Evolutionary conservation across 2,797 vertebrate species (phyloP).

Genomic region (Linurgus olivaceus): DNA sequence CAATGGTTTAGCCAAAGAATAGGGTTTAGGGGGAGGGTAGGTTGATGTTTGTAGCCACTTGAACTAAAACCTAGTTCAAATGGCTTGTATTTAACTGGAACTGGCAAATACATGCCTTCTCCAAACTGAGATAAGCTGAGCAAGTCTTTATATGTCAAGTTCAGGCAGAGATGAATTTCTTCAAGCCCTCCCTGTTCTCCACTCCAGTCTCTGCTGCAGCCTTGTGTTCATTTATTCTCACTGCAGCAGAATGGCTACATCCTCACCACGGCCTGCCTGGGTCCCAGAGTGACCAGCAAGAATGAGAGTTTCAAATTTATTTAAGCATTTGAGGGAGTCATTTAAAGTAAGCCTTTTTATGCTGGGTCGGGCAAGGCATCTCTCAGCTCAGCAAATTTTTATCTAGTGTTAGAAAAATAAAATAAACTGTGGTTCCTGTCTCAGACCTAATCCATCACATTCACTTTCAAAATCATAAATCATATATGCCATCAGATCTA

Average conservation of each 20-base stretch:
- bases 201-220: constrained; percentile 41
- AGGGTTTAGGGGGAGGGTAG: neutral
- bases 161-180: neutral
- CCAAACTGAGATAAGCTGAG: neutral
- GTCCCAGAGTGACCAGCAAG: neutral
- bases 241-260: neutral
- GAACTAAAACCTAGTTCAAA: neutral
- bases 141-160: neutral
- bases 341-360: neutral
- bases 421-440: neutral
- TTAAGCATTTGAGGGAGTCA: neutral
- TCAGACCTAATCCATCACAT: neutral
- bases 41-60: neutral
- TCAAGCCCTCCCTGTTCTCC: neutral
- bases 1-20: neutral
- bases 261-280: too few relatives aligned
- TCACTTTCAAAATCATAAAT: neutral
- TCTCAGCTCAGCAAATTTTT: neutral
- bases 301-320: neutral
- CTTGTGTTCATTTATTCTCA: neutral
- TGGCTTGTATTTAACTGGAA: neutral
- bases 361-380: neutral
- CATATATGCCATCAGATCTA: neutral
- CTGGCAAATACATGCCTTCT: neutral
- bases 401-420: neutral